Evolutionary conservation across 1,140 invertebrate species (phyloP), one percentile per base, ranked within the genome.

Genomic region (Heliconius hermathena): DNA sequence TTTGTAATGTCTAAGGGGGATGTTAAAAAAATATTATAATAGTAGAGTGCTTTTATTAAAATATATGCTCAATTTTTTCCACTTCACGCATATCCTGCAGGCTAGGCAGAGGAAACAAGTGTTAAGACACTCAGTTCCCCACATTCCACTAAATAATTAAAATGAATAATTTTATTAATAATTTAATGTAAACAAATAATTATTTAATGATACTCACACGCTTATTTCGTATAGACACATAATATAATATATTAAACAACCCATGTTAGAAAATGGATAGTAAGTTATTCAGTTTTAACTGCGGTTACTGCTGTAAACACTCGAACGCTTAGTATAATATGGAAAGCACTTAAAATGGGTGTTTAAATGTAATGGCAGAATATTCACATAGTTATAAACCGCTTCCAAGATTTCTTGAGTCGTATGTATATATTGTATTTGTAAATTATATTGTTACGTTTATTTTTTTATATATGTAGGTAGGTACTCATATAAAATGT

Each of bases 301-400:
- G n/a, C 54, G 20, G 54, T 57, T 57, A 57, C 54, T 57, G n/a
- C 54, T 9, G 54, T 57, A 57, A 57, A 57, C 54, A 57, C 54
- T 57, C 54, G n/a, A 57, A 8, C n/a, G 54, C 54, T 57, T 57
- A 57, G 54, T 57, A 57, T 57, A 57, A 57, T 57, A 57, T 57
- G 54, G 54, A 57, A 57, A 57, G 54, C 54, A 22, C 54, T 57
- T 57, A 57, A 57, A 57, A 57, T 57, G n/a, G 54, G n/a, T 57
- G 54, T 57, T 57, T 57, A 57, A 57, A 57, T 11, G 54, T 57
- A 57, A 57, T 57, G 54, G 54, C 54, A 57, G n/a, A 57, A 57
- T 57, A 57, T 57, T 57, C 54, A 57, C 54, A 57, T 57, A 20
- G 54, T 57, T 57, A 57, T 57, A 22, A 57, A 57, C n/a, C 54